Evolutionary conservation across 2,797 vertebrate species (phyloP).

Genomic region (Erethizon dorsatum): DNA sequence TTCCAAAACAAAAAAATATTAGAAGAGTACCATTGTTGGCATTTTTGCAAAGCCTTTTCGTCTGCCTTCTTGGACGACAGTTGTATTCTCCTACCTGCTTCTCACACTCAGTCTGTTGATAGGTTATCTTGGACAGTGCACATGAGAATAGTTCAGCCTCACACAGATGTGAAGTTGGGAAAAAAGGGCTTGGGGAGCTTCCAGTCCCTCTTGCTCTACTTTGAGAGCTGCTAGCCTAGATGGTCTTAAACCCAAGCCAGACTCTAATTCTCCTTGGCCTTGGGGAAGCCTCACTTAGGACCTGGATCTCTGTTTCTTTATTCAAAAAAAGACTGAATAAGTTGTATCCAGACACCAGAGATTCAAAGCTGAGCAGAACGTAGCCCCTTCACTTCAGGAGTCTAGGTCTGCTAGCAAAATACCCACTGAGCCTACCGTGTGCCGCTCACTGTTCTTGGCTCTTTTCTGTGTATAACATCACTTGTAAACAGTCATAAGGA

Average conservation of each 20-base stretch:
- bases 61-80: neutral
- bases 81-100: neutral
- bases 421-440: neutral
- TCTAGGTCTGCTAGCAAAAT: neutral
- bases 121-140: neutral
- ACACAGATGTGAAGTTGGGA: neutral
- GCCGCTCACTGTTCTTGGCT: too few relatives aligned
- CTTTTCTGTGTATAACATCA: neutral
- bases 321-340: neutral
- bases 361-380: neutral
- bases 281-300: neutral
- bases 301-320: neutral
- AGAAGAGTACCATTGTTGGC: neutral
- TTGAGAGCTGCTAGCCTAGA: neutral
- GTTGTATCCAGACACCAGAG: neutral
- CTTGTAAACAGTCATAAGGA: neutral
- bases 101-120: neutral
- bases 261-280: neutral
- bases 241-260: neutral
- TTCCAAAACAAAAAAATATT: neutral
- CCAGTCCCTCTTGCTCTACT: neutral
- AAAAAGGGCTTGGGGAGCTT: neutral
- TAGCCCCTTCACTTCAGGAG: neutral
- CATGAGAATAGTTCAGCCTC: neutral
- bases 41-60: neutral